Evolutionary conservation across 1,140 invertebrate genomes (phyloP), one percentile per base, ranked within the genome.

Genomic region (Sitophilus oryzae): DNA sequence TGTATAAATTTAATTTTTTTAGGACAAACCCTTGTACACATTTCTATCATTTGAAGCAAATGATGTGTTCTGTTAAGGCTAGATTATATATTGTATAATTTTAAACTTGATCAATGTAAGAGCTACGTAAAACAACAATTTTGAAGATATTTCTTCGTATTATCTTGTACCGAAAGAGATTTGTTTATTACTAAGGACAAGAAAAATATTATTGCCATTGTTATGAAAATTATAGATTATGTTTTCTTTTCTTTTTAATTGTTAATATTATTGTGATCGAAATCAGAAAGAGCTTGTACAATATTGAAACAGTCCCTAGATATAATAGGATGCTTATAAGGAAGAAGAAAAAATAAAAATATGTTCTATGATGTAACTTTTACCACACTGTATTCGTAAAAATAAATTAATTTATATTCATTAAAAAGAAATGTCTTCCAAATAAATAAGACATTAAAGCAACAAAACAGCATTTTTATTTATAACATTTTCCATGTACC

Each of bases 381-480:
- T 56, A 56, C 46, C 42, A 49, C 61, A 66, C 60, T 68, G 66
- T 68, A 67, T 62, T 66, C 66, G 62, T 65, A 65, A 57, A 63
- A n/a, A n/a, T n/a, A 60, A 59, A 65, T 66, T 60, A 58, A 69
- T 69, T 69, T 69, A 68, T 69, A 69, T 64, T 66, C 63, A 68
- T 65, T 64, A n/a, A 67, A 58, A 66, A 66, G 59, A 66, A 68
- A 68, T 69, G 67, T 69, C 67, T 69, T 69, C 67, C 67, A 68
- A 69, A 69, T 66, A 68, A 68, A 69, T 62, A 62, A 68, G 66
- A 63, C 66, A 68, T 68, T 63, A 60, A 65, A 68, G 61, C 44
- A n/a, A n/a, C n/a, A n/a, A n/a, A n/a, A n/a, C n/a, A n/a, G n/a
- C n/a, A n/a, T n/a, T n/a, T n/a, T n/a, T n/a, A n/a, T n/a, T n/a